phyloP scores from a whole-genome alignment of 2,797 vertebrate species.

The Todus mexicanus region DNA sequence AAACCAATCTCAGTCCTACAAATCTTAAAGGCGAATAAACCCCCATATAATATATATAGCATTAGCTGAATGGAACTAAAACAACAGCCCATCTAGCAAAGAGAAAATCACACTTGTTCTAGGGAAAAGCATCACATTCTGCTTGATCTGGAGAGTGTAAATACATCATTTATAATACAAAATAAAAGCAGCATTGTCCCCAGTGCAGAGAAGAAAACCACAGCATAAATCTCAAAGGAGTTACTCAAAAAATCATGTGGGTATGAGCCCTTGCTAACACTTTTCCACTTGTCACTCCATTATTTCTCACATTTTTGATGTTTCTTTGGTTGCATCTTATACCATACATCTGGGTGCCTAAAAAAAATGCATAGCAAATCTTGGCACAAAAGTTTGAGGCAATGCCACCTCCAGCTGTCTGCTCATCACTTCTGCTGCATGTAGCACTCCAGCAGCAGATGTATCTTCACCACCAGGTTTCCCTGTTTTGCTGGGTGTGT shows the following conservation, averaged over 20 bases:
- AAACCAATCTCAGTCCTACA: not conserved
- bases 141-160: not conserved
- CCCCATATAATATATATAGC: accelerated
- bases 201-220: not conserved
- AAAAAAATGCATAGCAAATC: no score
- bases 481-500: not conserved
- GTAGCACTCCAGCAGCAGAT: not conserved
- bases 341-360: no score
- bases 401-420: not conserved
- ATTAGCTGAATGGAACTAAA: not conserved
- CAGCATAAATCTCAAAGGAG: not conserved
- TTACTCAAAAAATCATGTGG: not conserved
- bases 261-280: not conserved
- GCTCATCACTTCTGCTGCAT: not conserved
- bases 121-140: not conserved
- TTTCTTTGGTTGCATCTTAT: not conserved
- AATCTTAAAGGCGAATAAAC: not conserved
- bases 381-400: not conserved
- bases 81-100: not conserved
- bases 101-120: not conserved
- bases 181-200: not conserved
- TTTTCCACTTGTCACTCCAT: not conserved
- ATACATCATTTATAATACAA: not conserved
- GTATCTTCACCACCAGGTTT: not conserved
- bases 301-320: not conserved